These are phyloP conservation scores for Leptopilina boulardi DNA, from an alignment of 1,140 invertebrate genomes.

Conservation along the genomic window DNA sequence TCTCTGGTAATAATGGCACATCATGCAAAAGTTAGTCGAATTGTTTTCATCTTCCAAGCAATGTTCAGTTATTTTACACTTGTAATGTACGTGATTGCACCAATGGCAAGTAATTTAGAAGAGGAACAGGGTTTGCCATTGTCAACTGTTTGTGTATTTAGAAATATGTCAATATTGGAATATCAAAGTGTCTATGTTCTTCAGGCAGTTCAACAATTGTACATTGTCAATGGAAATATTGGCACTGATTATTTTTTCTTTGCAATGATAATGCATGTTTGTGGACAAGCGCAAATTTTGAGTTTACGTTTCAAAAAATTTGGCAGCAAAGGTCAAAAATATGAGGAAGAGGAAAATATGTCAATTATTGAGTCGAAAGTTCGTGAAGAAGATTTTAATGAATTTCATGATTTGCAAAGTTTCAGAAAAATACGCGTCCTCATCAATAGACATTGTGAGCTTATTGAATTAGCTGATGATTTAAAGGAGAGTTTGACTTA, in stretches of 20 bases:
- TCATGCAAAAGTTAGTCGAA: slow-evolving; percentile 14
- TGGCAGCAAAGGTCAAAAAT: not conserved
- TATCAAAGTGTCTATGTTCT: not conserved
- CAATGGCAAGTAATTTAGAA: not conserved
- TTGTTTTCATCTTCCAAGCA: slow-evolving; percentile 20
- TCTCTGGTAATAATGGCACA: not conserved
- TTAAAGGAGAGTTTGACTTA: slow-evolving; percentile 22
- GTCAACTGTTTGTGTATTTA: not conserved
- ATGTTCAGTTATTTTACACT: slow-evolving; percentile 14
- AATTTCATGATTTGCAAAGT: not conserved
- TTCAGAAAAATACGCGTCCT: not conserved
- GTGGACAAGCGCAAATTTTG: not conserved
- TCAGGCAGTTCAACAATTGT: not conserved
- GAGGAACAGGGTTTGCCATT: slow-evolving; percentile 15
- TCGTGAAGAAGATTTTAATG: not conserved
- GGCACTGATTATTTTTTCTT: slow-evolving; percentile 23
- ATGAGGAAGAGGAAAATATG: not conserved
- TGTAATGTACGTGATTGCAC: slow-evolving; percentile 15
- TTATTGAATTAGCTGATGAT: not conserved
- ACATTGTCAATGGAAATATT: slow-evolving; percentile 22
- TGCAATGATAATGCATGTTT: slow-evolving; percentile 17
- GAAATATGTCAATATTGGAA: not conserved
- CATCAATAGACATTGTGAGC: not conserved
- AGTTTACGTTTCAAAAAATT: slow-evolving; percentile 3
- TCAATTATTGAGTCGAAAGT: not conserved